Conservation (phyloP, 2,797 vertebrate genomes). For the Anguilla anguilla region DNA sequence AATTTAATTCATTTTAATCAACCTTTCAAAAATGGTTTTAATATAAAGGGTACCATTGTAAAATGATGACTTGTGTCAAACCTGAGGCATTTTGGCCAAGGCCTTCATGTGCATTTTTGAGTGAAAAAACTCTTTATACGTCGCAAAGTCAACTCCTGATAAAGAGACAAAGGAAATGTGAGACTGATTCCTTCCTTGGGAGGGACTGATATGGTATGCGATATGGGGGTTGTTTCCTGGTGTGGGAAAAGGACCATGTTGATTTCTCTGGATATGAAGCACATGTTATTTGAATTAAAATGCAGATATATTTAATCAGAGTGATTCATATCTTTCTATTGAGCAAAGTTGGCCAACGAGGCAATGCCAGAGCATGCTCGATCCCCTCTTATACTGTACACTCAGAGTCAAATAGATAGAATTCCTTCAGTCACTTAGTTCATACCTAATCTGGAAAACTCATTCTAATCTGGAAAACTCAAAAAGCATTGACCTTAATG, state of each 20-base stretch:
- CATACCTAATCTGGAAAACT: background rate
- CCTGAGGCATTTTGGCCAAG: background rate
- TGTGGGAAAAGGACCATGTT: background rate
- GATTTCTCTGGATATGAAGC: conserved; percentile 1
- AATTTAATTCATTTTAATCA: background rate
- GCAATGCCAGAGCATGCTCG: background rate
- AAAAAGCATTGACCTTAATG: background rate
- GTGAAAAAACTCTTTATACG: background rate
- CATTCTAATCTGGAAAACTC: background rate
- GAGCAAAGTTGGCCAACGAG: background rate
- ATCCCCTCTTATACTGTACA: background rate
- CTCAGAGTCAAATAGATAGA: background rate
- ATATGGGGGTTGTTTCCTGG: background rate
- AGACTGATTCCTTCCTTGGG: background rate
- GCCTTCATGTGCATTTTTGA: background rate
- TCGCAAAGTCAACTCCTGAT: background rate
- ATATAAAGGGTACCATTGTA: background rate
- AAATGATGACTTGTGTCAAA: background rate
- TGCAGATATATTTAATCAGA: background rate
- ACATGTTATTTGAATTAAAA: background rate
- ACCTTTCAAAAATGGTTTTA: background rate
- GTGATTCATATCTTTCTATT: background rate
- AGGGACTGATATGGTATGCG: background rate
- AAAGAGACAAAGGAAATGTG: background rate
- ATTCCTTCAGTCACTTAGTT: conserved; percentile 12